phyloP scores from a whole-genome alignment of 2,113 vertebrate genomes.

The Falco punctatus region DNA sequence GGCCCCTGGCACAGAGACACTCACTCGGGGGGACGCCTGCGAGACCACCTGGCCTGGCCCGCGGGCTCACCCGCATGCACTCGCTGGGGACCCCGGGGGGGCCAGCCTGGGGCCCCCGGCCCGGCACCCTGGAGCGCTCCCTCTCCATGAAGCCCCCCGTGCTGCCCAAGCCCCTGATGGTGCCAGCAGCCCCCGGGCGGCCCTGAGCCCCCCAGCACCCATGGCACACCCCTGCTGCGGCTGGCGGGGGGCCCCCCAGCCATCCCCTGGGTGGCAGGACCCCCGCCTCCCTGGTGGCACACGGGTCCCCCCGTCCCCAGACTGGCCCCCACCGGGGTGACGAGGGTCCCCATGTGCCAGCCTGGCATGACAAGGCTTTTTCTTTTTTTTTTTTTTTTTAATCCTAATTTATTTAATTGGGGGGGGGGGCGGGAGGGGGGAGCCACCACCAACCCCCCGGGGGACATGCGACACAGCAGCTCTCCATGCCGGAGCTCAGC shows the following conservation, averaged over 20 bases:
- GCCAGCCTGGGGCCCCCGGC: not conserved
- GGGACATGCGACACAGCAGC: not conserved
- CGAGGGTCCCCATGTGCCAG: not conserved
- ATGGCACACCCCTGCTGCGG: not conserved
- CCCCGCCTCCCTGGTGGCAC: not conserved
- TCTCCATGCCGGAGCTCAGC: not conserved
- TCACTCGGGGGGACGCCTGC: not conserved
- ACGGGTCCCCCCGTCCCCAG: not conserved
- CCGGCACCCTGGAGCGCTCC: not conserved
- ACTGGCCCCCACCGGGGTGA: not conserved
- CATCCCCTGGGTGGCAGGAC: not conserved
- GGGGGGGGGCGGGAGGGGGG: too few relatives aligned
- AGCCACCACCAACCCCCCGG: not conserved
- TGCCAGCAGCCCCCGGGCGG: not conserved
- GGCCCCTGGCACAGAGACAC: not conserved
- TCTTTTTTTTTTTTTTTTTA: not conserved
- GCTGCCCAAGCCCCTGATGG: constrained; percentile 19
- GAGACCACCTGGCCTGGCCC: not conserved
- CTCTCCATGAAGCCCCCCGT: not conserved
- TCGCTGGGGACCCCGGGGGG: not conserved
- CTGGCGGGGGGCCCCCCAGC: fast-evolving
- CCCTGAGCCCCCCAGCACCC: not conserved
- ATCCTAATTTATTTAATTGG: constrained; percentile 4
- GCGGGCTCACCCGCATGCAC: not conserved
- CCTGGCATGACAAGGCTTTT: not conserved